Conservation (phyloP, 2,113 vertebrate genomes). For the Sebastes schlegelii region DNA sequence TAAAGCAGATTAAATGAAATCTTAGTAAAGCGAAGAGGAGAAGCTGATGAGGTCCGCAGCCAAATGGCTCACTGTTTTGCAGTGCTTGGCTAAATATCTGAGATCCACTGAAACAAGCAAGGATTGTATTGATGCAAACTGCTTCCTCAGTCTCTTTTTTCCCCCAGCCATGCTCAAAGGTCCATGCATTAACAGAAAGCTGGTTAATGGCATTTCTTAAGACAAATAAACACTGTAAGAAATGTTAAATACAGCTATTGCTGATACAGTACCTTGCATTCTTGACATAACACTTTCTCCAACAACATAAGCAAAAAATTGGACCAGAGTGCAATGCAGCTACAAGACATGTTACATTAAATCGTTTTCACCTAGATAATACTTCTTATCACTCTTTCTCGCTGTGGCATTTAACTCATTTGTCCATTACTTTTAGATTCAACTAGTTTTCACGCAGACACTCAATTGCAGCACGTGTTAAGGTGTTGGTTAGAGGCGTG, state of each 20-base stretch:
- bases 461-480: neutral
- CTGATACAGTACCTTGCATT: neutral
- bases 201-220: neutral
- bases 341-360: neutral
- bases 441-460: neutral
- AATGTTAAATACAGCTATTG: neutral
- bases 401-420: neutral
- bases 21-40: conserved; percentile 54
- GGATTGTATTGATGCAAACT: conserved; percentile 49
- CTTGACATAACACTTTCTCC: neutral
- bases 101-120: conserved; percentile 62
- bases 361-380: neutral
- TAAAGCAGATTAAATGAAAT: conserved; percentile 68
- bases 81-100: conserved; percentile 61
- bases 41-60: conserved; percentile 57
- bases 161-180: neutral
- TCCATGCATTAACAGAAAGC: conserved; percentile 11
- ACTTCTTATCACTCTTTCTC: neutral
- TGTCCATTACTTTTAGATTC: neutral
- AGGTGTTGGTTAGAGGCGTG: too few species aligned
- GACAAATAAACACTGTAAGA: conserved; percentile 15
- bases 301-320: neutral
- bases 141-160: conserved; percentile 37
- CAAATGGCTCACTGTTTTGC: conserved; percentile 60
- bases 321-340: neutral